These are phyloP conservation scores for Heliconius erato DNA, from an alignment of 2,888 invertebrate genomes.

Conservation along the genomic window DNA sequence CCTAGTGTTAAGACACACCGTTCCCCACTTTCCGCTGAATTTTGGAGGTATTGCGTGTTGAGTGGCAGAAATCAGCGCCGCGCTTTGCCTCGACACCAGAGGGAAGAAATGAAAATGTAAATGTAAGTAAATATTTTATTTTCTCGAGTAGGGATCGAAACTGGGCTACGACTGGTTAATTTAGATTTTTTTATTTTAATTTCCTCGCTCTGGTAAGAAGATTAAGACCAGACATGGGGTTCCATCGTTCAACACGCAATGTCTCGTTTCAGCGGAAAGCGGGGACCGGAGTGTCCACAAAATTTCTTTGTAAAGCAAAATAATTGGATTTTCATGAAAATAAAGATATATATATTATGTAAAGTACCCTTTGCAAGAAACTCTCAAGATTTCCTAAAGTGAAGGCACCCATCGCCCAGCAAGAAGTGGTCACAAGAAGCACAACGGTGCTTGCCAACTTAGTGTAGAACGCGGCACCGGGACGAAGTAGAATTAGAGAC, in stretches of 20 bases:
- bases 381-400: not conserved
- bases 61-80: no score
- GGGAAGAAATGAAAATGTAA: no score
- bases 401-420: not conserved
- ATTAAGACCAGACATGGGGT: not conserved
- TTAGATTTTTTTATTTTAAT: no score
- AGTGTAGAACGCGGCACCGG: not conserved
- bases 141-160: no score
- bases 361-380: not conserved
- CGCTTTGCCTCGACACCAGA: no score
- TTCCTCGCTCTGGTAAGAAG: not conserved
- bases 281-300: not conserved
- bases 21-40: no score
- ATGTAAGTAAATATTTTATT: no score
- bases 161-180: no score
- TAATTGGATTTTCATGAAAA: no score
- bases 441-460: not conserved
- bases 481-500: not conserved
- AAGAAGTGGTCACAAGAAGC: conserved; percentile 3
- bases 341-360: not conserved
- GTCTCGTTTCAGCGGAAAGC: not conserved
- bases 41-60: no score
- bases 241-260: not conserved
- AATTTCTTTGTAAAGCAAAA: no score
- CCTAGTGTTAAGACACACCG: no score